Percentiles rank a stretch among this genome's conserved stretches.
phyloP scores from a whole-genome alignment of 2,888 invertebrate genomes.

The Crioceris asparagi region DNA sequence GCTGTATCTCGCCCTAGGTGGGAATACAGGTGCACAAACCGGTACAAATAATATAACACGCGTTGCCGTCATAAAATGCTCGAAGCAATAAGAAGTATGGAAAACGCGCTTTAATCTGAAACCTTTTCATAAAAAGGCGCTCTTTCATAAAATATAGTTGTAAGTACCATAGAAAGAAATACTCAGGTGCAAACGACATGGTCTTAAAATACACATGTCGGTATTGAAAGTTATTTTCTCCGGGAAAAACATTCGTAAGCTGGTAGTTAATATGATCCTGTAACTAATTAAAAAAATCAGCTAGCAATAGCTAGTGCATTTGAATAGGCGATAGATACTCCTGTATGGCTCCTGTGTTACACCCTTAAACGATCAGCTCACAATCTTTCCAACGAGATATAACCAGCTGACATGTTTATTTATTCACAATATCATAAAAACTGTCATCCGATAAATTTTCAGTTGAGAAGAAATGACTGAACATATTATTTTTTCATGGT shows the following conservation, averaged over 20 bases:
- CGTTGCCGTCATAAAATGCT: too few relatives aligned
- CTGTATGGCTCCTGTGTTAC: background rate
- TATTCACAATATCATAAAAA: constrained; percentile 1
- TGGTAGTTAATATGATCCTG: background rate
- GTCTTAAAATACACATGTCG: too few relatives aligned
- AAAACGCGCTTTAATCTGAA: constrained; percentile 1
- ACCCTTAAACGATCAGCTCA: background rate
- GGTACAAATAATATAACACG: too few relatives aligned
- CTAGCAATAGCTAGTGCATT: constrained; percentile 1
- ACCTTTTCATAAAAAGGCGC: background rate
- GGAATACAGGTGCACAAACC: too few relatives aligned
- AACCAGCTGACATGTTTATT: background rate
- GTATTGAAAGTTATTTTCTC: background rate
- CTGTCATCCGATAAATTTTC: background rate
- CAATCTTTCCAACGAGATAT: background rate
- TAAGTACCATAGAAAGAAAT: background rate
- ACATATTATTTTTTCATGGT: background rate
- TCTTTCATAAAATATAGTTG: background rate
- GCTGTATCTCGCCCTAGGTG: too few relatives aligned
- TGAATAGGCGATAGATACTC: background rate
- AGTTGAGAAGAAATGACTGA: background rate
- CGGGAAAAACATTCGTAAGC: background rate
- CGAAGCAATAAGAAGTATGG: background rate
- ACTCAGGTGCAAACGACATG: background rate
- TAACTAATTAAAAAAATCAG: background rate